Percentiles rank a stretch among this genome's conserved stretches.
Conservation (phyloP, 2,113 vertebrate genomes). For the Caranx ignobilis region DNA sequence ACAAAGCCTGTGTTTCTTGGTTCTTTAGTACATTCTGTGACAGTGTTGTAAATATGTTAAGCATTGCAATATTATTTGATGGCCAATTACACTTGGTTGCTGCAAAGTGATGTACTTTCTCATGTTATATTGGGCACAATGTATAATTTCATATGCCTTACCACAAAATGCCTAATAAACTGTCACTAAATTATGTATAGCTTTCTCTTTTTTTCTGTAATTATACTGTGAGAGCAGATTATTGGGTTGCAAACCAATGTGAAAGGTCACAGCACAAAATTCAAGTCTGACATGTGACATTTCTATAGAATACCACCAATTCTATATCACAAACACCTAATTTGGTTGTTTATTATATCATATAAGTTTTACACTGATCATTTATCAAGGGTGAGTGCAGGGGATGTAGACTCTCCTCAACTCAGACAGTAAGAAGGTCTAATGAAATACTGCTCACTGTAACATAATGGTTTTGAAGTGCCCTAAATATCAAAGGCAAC, state of each 20-base stretch:
- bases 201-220: slow-evolving; percentile 2
- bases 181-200: slow-evolving; percentile 18
- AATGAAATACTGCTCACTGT: neutral
- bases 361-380: neutral
- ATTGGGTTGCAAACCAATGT: neutral
- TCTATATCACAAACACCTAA: neutral
- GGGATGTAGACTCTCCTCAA: neutral
- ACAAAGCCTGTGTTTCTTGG: slow-evolving; percentile 30
- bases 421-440: neutral
- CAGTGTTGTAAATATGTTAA: slow-evolving; percentile 49
- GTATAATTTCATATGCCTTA: slow-evolving; percentile 62
- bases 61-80: slow-evolving; percentile 33
- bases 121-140: slow-evolving; percentile 38
- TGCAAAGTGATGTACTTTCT: slow-evolving; percentile 52
- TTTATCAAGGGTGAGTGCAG: neutral
- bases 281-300: neutral
- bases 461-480: neutral
- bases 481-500: neutral
- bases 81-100: slow-evolving; percentile 33
- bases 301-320: neutral
- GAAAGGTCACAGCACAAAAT: neutral
- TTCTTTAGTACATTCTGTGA: slow-evolving; percentile 31
- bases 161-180: slow-evolving; percentile 69
- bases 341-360: neutral
- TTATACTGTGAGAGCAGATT: neutral